Base-by-base conservation (phyloP, 2,888 invertebrate species). In the Tenthredo mesomela region DNA sequence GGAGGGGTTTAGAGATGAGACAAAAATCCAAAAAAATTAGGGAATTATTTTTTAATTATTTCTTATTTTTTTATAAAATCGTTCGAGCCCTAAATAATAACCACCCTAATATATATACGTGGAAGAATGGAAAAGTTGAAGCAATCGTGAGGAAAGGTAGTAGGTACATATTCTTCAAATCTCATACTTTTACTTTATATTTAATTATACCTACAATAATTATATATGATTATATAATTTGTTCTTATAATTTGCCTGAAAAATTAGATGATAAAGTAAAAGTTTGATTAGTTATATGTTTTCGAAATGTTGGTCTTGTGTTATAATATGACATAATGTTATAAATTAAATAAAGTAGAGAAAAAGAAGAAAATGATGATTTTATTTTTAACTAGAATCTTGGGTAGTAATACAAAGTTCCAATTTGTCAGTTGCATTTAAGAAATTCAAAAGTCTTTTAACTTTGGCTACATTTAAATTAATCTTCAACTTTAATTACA, bases 361-460 rank as follows among this genome's bases (percentile, higher is more conserved):
- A 54, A 10, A 54, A 10, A 54, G 6, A 18, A n/a, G 25, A 25
- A 9, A 61, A 61, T 61, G 61, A 25, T 25, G 25, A 61, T 61
- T n/a, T 61, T 61, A 21, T 61, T 61, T 25, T 9, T 33, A 61
- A 61, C 61, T 61, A 25, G 70, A 70, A 37, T 37, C 33, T 25
- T 29, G 18, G 7, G 6, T 4, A 70, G 37, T 29, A 37, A 9
- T 29, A 70, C 37, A 37, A 37, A 70, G n/a, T 70, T 70, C 70
- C 70, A 70, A 70, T 70, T 70, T 70, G 29, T 70, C 70, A 70
- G n/a, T 15, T 70, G 70, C 70, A 70, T 70, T 70, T n/a, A 1
- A 70, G 18, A 70, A 70, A 70, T 37, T 70, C n/a, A 33, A 70
- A 37, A 70, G n/a, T 70, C 33, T 70, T 37, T 70, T 70, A 33